Evolutionary conservation across 2,888 invertebrate genomes (phyloP).

Genomic region (Zaprionus bogoriensis): DNA sequence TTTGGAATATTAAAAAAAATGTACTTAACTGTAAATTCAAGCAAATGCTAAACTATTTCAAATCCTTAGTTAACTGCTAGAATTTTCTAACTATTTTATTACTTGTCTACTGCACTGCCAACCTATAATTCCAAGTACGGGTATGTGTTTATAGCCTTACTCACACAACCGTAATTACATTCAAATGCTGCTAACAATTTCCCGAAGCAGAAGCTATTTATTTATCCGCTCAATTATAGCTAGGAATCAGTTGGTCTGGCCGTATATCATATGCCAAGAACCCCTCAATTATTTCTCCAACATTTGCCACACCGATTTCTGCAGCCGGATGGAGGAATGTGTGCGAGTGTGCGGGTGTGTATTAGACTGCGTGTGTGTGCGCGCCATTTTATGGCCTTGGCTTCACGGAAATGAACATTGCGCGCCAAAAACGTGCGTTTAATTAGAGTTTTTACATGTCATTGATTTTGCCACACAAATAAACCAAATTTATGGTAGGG

Average conservation of each 20-base stretch:
- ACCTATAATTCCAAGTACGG: no score
- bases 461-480: slow-evolving; percentile 56
- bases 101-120: no score
- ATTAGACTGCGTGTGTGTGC: slow-evolving; percentile 13
- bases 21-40: no score
- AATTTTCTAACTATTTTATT: no score
- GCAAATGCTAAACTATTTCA: no score
- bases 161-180: slow-evolving; percentile 7
- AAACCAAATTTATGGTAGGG: slow-evolving; percentile 42
- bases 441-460: slow-evolving; percentile 74
- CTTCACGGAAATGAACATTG: slow-evolving; percentile 28
- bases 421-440: slow-evolving; percentile 64
- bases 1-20: no score
- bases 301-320: slow-evolving; percentile 35
- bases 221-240: slow-evolving; percentile 27
- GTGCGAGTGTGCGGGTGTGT: slow-evolving; percentile 1
- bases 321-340: slow-evolving; percentile 11
- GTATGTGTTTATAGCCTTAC: no score
- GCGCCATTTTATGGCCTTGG: slow-evolving; percentile 35
- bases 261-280: slow-evolving; percentile 41
- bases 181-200: slow-evolving; percentile 3
- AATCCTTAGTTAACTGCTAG: no score
- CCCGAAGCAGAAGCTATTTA: neutral
- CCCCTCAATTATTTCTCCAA: slow-evolving; percentile 34
- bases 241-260: slow-evolving; percentile 4